Percentiles rank a stretch among this genome's conserved stretches.
These are phyloP conservation scores for Trimorus sp. DNA, from an alignment of 2,888 invertebrate species.

Conservation along the genomic window DNA sequence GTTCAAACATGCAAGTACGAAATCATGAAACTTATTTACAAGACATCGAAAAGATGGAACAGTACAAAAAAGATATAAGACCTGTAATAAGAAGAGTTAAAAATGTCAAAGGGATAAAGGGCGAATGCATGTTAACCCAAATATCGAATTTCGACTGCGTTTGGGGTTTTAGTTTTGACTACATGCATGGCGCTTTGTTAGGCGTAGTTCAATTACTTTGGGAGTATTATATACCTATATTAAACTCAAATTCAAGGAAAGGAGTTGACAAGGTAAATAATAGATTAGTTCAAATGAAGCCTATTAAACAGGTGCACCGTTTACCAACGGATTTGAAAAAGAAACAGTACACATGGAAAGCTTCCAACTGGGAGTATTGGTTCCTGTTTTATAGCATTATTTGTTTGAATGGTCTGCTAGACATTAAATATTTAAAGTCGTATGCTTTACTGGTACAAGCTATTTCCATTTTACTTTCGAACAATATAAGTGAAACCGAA, in stretches of 20 bases:
- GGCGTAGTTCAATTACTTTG: slow-evolving; percentile 43
- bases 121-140: slow-evolving; percentile 14
- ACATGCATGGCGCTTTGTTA: slow-evolving; percentile 49
- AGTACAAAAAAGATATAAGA: too few species aligned
- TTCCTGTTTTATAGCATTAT: slow-evolving; percentile 51
- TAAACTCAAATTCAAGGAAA: neutral
- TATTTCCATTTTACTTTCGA: slow-evolving; percentile 24
- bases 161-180: slow-evolving; percentile 57
- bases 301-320: slow-evolving; percentile 20
- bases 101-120: slow-evolving; percentile 24
- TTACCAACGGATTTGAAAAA: slow-evolving; percentile 27
- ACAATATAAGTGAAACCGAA: slow-evolving; percentile 26
- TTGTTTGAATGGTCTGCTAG: slow-evolving; percentile 39
- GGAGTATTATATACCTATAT: slow-evolving; percentile 23
- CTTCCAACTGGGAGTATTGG: slow-evolving; percentile 59
- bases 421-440: slow-evolving; percentile 24
- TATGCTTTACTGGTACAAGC: slow-evolving; percentile 32
- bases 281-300: slow-evolving; percentile 16
- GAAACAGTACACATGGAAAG: slow-evolving; percentile 37
- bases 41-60: slow-evolving; percentile 17
- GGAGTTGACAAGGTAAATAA: slow-evolving; percentile 1
- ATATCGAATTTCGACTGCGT: slow-evolving; percentile 46
- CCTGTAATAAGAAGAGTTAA: too few species aligned
- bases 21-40: slow-evolving; percentile 2
- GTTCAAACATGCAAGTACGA: neutral